Evolutionary conservation across 2,113 vertebrate genomes (phyloP).

Genomic region (Fregata magnificens): DNA sequence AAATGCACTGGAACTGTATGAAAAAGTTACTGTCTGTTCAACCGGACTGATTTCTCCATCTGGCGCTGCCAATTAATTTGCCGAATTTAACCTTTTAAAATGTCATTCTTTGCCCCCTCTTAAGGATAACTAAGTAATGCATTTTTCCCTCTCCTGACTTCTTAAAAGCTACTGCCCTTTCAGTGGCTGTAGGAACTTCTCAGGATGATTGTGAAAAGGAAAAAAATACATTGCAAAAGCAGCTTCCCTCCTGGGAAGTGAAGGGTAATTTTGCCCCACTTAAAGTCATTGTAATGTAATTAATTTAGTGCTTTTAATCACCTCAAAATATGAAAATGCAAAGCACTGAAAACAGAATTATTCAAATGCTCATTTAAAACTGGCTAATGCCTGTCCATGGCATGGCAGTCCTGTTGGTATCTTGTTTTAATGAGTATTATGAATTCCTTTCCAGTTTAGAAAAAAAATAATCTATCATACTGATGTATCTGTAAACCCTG

Average conservation of each 20-base stretch:
- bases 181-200: neutral
- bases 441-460: neutral
- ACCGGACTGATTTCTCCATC: constrained; percentile 49
- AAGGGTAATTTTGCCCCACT: neutral
- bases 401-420: neutral
- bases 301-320: neutral
- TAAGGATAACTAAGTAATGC: constrained; percentile 46
- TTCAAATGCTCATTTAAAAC: neutral
- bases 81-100: constrained; percentile 70
- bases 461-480: neutral
- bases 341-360: neutral
- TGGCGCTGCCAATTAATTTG: constrained; percentile 68
- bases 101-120: constrained; percentile 40
- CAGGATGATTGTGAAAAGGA: neutral
- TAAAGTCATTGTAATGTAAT: neutral
- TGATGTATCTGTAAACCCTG: neutral
- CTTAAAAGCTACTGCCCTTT: constrained; percentile 16
- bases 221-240: neutral
- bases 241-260: neutral
- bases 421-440: neutral
- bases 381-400: neutral
- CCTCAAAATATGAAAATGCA: neutral
- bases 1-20: neutral
- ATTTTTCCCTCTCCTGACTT: neutral
- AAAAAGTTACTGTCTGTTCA: neutral